These are phyloP conservation scores for Natator depressus DNA, from an alignment of 2,113 vertebrate species.

Conservation along the genomic window DNA sequence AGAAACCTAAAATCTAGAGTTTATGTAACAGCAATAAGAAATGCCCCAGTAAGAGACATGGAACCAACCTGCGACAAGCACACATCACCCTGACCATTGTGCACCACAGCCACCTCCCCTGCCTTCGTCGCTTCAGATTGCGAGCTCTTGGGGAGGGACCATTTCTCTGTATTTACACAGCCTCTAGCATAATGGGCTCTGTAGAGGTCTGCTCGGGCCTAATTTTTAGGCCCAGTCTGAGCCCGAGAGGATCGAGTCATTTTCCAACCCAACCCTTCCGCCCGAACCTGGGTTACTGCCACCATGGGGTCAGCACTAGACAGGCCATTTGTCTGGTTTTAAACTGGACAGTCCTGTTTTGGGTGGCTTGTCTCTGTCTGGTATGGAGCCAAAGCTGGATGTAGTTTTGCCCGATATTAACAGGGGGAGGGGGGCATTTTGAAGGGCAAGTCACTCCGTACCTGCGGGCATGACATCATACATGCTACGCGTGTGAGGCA, in stretches of 20 bases:
- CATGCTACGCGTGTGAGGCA: too few species aligned
- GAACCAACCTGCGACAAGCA: background rate
- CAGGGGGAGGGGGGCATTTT: background rate
- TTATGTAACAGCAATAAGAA: background rate
- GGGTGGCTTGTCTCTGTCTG: background rate
- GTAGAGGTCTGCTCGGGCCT: background rate
- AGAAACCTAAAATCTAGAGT: background rate
- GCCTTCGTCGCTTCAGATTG: background rate
- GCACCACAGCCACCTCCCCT: background rate
- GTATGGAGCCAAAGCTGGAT: background rate
- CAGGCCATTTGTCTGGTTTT: background rate
- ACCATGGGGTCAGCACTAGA: background rate
- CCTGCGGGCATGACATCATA: background rate
- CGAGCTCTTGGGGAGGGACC: background rate
- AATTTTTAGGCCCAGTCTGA: background rate
- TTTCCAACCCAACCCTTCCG: background rate
- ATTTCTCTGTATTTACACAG: background rate
- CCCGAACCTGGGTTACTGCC: background rate
- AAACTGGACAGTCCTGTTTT: too few species aligned
- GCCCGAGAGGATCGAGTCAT: background rate
- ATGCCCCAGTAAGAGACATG: background rate
- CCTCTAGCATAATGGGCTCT: background rate
- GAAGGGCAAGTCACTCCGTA: fast-evolving
- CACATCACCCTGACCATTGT: background rate
- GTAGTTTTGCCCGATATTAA: background rate